Percentiles rank a stretch among this genome's conserved stretches.
Evolutionary conservation across 2,113 vertebrate genomes (phyloP).

Genomic region (Passer domesticus): DNA sequence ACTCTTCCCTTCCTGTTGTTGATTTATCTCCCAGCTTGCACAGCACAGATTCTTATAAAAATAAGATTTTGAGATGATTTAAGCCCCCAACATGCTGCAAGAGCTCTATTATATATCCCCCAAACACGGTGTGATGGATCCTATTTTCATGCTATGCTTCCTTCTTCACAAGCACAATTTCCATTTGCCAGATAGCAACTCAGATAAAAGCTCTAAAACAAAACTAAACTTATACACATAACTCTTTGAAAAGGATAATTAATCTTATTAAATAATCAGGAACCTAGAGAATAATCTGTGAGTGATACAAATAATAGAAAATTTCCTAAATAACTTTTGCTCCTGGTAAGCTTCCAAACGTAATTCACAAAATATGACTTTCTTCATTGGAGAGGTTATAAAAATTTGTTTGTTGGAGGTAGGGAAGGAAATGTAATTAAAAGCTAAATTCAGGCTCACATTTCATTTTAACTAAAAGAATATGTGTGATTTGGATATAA

Average conservation of each 20-base stretch:
- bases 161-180: conserved; percentile 44
- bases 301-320: conserved; percentile 73
- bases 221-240: not conserved
- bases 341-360: conserved; percentile 65
- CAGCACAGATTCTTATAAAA: conserved; percentile 26
- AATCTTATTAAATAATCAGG: not conserved
- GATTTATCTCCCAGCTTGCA: conserved; percentile 8
- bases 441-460: conserved; percentile 76
- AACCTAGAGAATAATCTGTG: conserved; percentile 34
- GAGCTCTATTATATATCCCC: conserved; percentile 18
- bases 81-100: conserved; percentile 17
- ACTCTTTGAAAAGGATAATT: conserved; percentile 2
- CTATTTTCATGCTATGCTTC: conserved; percentile 35
- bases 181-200: conserved; percentile 32
- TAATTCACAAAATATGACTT: conserved; percentile 77
- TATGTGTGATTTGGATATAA: conserved; percentile 78
- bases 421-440: conserved; percentile 82
- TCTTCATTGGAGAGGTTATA: conserved; percentile 72
- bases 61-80: conserved; percentile 25
- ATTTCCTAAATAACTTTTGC: conserved; percentile 68
- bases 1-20: not conserved
- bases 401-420: conserved; percentile 80
- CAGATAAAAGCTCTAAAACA: conserved; percentile 47
- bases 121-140: not conserved
- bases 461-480: conserved; percentile 79